phyloP scores from a whole-genome alignment of 2,888 invertebrate species.

The Hirtodrosophila trivittata region DNA sequence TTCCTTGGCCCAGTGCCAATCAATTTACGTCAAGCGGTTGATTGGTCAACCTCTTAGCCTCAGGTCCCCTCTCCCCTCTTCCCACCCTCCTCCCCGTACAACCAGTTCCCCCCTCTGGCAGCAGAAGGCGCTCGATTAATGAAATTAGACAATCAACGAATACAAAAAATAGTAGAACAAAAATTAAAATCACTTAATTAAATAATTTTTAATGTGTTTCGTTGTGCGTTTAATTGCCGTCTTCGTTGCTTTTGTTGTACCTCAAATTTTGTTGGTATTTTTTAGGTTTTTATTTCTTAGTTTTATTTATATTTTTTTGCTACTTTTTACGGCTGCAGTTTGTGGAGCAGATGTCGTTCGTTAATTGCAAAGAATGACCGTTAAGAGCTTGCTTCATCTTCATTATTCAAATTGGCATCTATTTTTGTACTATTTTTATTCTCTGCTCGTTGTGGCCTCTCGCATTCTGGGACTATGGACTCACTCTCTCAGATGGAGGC shows the following conservation, averaged over 20 bases:
- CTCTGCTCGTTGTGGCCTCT: slow-evolving; percentile 35
- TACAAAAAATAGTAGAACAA: slow-evolving; percentile 30
- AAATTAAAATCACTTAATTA: slow-evolving; percentile 79
- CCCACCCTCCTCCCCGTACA: neutral
- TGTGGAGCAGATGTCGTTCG: slow-evolving; percentile 67
- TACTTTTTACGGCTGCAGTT: slow-evolving; percentile 30
- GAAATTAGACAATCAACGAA: slow-evolving; percentile 75
- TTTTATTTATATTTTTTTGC: neutral
- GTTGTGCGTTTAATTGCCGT: slow-evolving; percentile 49
- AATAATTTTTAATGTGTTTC: slow-evolving; percentile 74
- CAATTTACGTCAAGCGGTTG: slow-evolving; percentile 65
- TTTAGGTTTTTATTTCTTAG: slow-evolving; percentile 10
- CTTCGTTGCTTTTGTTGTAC: slow-evolving; percentile 21
- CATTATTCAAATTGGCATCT: slow-evolving; percentile 61
- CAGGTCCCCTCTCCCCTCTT: neutral
- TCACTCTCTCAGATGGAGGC: too few relatives aligned
- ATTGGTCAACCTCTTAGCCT: slow-evolving; percentile 53
- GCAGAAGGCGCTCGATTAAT: slow-evolving; percentile 57
- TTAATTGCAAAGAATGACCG: slow-evolving; percentile 69
- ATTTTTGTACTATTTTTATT: slow-evolving; percentile 24
- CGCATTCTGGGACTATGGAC: slow-evolving; percentile 29
- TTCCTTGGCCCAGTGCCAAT: slow-evolving; percentile 66
- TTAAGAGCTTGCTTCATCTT: slow-evolving; percentile 52
- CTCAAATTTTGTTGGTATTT: slow-evolving; percentile 28
- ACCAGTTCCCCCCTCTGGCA: neutral